Base-by-base conservation (phyloP, 2,797 vertebrate species). In the Apogon talboti region DNA sequence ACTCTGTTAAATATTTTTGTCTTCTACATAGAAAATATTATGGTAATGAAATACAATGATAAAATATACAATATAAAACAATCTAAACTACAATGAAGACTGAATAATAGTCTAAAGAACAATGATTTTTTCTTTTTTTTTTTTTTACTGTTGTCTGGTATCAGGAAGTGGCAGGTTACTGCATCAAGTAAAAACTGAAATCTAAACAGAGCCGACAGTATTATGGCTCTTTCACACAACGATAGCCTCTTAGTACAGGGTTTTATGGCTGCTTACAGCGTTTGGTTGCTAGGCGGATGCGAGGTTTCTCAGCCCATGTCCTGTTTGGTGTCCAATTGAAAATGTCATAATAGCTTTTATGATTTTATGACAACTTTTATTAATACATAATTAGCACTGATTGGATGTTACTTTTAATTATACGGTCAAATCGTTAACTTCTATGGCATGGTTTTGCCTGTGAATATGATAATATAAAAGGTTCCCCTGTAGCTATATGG, bases 211-310 rank as follows among this genome's bases (percentile, higher is more conserved):
- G 66, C 51, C 4, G 57, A 64, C 76, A 73, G 69, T 43, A 49
- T 89, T 88, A 89, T 86, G 79, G 62, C 76, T 64, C 24, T 74
- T 86, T 91, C 85, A 75, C 87, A 89, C 84, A 84, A 14, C 79
- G 49, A 82, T 60, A 69, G 66, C 54, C 75, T 83, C 62, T 85
- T 67, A 67, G 72, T 67, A 6, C 18, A 1, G 24, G 38, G 40
- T 76, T 91, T 91, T 90, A 91, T 92, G 78, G 63, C 78, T 19
- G 42, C 35, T 47, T 54, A 75, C n/a, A 68, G 84, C 77, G 81
- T 82, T 86, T 19, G 70, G 90, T 92, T 91, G 88, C 82, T 78
- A 81, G 79, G 89, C 9, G 18, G 67, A 74, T 21, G 8, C 30
- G 49, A 42, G 15, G 40, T 68, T 58, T 62, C 86, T 65, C 55